Base-by-base conservation (phyloP, 2,888 invertebrate species). In the Sesia apiformis region DNA sequence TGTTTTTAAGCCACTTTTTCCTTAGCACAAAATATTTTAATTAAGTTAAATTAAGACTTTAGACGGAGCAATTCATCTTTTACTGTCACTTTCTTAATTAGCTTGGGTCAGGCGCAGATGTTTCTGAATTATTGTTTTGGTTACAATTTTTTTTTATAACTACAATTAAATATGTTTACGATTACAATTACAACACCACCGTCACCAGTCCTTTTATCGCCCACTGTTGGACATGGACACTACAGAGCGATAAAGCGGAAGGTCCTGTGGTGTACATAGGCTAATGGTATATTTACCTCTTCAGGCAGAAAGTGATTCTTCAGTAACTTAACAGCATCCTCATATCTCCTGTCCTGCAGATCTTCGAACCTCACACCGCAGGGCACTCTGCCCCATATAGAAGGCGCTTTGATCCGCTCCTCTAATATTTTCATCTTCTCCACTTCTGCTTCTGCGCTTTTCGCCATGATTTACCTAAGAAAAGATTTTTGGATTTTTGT, bases 311-410 rank as follows among this genome's bases (percentile, higher is more conserved):
- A 90, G 57, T 90, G 80, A 52, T 87, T 87, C 72, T 84, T 88
- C 52, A 90, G 59, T 56, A 90, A 58, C 7, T 64, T 68, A 0
- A 84, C 65, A 0, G 88, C 82, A 0, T 87, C 88, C 0, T 90
- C 89, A 41, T 84, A 90, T 49, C 87, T 70, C 55, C 57, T 81
- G 40, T 89, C 88, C 61, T 90, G 90, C 0, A 90, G 66, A 51
- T 90, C 90, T 52, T 90, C 90, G 39, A 90, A 86, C 56, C 89
- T 67, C 5, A 89, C 52, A 0, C 89, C 89, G 53, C 81, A 77
- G 0, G 85, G 72, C 3, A 81, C 72, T 0, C 84, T 60, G 1
- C 88, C 84, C 90, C 90, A 90, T 8, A 89, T 78, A 0, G 84
- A 84, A 0, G 90, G 90, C 0, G 90, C 89, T 56, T 82, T 87